phyloP scores from a whole-genome alignment of 2,797 vertebrate genomes.

The Geotrypetes seraphini region DNA sequence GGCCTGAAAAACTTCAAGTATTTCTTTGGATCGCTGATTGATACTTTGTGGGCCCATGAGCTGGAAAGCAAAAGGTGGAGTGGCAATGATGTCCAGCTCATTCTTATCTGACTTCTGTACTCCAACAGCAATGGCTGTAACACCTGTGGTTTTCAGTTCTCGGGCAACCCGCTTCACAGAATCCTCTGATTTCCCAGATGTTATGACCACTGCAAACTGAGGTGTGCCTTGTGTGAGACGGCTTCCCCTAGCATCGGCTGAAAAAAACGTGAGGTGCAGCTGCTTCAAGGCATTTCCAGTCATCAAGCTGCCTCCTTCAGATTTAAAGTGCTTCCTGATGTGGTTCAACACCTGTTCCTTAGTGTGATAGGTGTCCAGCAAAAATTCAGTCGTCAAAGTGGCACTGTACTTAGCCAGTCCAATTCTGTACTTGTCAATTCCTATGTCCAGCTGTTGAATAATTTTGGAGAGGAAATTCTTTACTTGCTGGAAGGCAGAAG shows the following conservation, averaged over 20 bases:
- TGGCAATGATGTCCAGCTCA: slow-evolving; percentile 34
- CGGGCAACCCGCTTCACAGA: slow-evolving; percentile 14
- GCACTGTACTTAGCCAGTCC: slow-evolving; percentile 63
- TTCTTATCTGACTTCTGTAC: slow-evolving; percentile 19
- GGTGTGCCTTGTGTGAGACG: slow-evolving; percentile 42
- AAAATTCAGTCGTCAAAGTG: slow-evolving; percentile 47
- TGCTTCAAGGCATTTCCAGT: slow-evolving; percentile 49
- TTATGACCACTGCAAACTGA: slow-evolving; percentile 59
- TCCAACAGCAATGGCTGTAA: slow-evolving; percentile 51
- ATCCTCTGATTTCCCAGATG: slow-evolving; percentile 51
- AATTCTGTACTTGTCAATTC: slow-evolving; percentile 42
- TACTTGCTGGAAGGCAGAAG: slow-evolving; percentile 34
- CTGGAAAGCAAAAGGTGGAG: slow-evolving; percentile 15
- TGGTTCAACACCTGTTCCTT: slow-evolving; percentile 27
- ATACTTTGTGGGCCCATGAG: background rate
- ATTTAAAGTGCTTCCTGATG: slow-evolving; percentile 25
- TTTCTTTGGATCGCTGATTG: background rate
- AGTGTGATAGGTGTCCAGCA: slow-evolving; percentile 43
- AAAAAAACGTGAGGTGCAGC: slow-evolving; percentile 44
- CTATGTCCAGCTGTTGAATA: slow-evolving; percentile 46
- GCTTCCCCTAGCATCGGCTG: slow-evolving; percentile 39
- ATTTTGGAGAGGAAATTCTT: slow-evolving; percentile 29
- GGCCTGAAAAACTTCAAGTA: slow-evolving; percentile 34
- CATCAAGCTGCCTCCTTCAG: slow-evolving; percentile 23
- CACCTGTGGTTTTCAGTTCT: slow-evolving; percentile 41